Percentiles rank a stretch among this genome's conserved stretches.
Evolutionary conservation across 2,888 invertebrate genomes (phyloP).

Genomic region (Clunio marinus): DNA sequence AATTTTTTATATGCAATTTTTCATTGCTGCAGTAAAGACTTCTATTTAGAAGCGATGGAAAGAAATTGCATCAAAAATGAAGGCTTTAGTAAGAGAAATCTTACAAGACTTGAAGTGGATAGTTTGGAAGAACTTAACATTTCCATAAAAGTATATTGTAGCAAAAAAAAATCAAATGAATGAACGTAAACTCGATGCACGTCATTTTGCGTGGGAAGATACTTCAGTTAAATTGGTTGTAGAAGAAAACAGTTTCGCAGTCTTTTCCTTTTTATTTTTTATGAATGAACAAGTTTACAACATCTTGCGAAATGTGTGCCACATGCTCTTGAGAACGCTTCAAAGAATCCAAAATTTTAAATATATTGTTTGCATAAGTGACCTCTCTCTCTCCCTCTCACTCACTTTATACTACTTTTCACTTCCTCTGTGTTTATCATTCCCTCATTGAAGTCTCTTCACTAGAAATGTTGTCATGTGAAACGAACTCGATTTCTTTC

Average conservation of each 20-base stretch:
- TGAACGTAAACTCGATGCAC: conserved; percentile 24
- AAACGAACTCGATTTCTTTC: too few species aligned
- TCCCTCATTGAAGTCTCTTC: conserved; percentile 24
- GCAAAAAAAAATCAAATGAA: background rate
- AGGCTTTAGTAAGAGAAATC: background rate
- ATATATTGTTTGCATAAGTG: conserved; percentile 36
- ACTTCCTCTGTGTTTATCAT: background rate
- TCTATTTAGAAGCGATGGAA: too few species aligned
- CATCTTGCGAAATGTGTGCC: conserved; percentile 14
- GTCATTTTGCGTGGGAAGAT: conserved; percentile 37
- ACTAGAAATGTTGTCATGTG: background rate
- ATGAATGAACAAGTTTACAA: conserved; percentile 23
- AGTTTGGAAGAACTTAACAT: background rate
- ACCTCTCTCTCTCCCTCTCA: background rate
- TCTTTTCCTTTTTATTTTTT: too few species aligned
- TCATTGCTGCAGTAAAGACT: too few species aligned
- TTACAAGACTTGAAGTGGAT: background rate
- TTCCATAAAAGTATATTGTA: background rate
- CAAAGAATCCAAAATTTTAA: too few species aligned
- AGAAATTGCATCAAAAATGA: too few species aligned
- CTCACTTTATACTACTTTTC: background rate
- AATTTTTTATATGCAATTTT: too few species aligned
- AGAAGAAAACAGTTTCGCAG: too few species aligned
- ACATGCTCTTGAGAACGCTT: conserved; percentile 3
- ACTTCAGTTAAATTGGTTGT: too few species aligned